Conservation (phyloP, 2,113 vertebrate species). For the Ovis aries region DNA sequence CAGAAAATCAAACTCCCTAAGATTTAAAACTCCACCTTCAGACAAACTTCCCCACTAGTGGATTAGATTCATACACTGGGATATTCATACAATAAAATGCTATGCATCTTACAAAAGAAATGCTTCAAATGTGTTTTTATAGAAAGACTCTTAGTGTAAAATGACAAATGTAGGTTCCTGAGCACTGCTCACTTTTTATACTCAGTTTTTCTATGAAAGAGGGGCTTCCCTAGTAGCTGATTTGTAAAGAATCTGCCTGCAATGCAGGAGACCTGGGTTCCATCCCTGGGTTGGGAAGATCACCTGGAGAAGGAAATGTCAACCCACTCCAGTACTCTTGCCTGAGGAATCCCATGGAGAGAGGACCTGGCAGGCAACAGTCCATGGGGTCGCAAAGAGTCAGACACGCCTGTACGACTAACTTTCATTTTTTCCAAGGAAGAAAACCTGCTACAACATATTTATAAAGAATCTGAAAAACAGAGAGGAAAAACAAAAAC, state of each 20-base stretch:
- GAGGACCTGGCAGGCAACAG: background rate
- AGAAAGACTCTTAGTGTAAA: background rate
- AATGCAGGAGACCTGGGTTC: background rate
- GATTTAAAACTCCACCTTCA: background rate
- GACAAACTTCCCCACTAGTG: background rate
- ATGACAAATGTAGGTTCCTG: background rate
- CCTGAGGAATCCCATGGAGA: background rate
- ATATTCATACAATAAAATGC: background rate
- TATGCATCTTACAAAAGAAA: background rate
- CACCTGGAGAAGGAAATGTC: background rate
- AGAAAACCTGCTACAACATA: background rate
- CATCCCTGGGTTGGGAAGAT: background rate
- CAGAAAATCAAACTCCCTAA: background rate
- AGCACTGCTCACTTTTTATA: background rate
- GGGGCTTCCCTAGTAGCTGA: background rate
- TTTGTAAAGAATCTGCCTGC: background rate
- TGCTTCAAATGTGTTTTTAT: background rate
- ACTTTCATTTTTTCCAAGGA: background rate
- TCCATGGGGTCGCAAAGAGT: background rate
- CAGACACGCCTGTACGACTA: fast-evolving
- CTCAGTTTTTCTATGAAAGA: background rate
- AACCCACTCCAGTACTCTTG: background rate
- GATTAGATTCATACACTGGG: background rate
- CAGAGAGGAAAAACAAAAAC: background rate
- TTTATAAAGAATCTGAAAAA: background rate